These are phyloP conservation scores for Hyphantria cunea DNA, from an alignment of 1,140 invertebrate genomes.

Conservation along the genomic window DNA sequence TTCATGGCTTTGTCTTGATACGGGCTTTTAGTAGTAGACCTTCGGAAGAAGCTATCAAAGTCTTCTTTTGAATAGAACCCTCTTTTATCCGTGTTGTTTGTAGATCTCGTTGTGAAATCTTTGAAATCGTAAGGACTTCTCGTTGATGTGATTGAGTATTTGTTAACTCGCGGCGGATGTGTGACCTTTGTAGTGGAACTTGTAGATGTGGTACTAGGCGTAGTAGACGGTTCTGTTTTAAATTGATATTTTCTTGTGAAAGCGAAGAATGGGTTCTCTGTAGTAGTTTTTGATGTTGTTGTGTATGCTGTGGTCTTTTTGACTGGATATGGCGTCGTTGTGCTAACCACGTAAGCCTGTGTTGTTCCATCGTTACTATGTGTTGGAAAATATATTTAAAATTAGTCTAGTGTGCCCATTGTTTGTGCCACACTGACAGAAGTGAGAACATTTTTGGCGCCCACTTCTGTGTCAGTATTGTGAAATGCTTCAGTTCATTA, in stretches of 20 bases:
- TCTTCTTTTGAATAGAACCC: slow-evolving; percentile 73
- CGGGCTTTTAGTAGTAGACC: slow-evolving; percentile 71
- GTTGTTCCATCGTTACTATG: slow-evolving; percentile 72
- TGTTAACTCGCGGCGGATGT: slow-evolving; percentile 62
- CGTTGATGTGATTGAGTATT: slow-evolving; percentile 75
- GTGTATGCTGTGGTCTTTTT: slow-evolving; percentile 41
- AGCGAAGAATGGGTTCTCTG: slow-evolving; percentile 52
- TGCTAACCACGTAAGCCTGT: slow-evolving; percentile 69
- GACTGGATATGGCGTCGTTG: slow-evolving; percentile 46
- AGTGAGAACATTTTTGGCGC: slow-evolving; percentile 47
- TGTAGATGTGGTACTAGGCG: slow-evolving; percentile 33
- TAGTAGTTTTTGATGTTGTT: slow-evolving; percentile 41
- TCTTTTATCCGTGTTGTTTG: slow-evolving; percentile 52
- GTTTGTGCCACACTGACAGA: slow-evolving; percentile 45
- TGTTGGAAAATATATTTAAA: slow-evolving; percentile 54
- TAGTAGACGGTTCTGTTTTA: slow-evolving; percentile 49
- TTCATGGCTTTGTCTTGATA: slow-evolving; percentile 61
- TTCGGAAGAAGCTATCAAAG: slow-evolving; percentile 63
- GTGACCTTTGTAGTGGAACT: slow-evolving; percentile 37
- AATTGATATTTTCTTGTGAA: slow-evolving; percentile 52
- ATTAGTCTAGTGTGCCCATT: slow-evolving; percentile 45
- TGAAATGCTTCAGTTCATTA: slow-evolving; percentile 29
- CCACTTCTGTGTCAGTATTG: slow-evolving; percentile 47
- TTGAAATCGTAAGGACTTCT: slow-evolving; percentile 82
- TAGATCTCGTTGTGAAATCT: slow-evolving; percentile 70